Conservation (phyloP, 2,113 vertebrate genomes). For the Dendrocopos noguchii region DNA sequence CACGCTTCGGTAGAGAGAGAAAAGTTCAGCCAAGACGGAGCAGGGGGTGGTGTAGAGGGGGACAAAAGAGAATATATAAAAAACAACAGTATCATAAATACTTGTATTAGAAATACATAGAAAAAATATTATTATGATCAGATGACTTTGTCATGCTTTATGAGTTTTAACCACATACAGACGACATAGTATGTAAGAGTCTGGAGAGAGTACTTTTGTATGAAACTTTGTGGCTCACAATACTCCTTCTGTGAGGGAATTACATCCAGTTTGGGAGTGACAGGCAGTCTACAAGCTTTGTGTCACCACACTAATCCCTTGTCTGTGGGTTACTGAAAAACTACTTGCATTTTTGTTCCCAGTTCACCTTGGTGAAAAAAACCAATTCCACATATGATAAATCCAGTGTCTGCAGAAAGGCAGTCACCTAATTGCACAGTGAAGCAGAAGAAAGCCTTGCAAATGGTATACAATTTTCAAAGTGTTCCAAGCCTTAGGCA, state of each 20-base stretch:
- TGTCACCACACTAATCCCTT: constrained; percentile 58
- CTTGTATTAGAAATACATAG: not conserved
- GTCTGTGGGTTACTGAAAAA: constrained; percentile 55
- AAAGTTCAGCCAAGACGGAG: constrained; percentile 55
- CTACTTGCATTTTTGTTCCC: constrained; percentile 55
- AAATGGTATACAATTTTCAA: constrained; percentile 90
- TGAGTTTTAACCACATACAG: not conserved
- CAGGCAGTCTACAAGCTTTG: constrained; percentile 41
- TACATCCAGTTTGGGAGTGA: not conserved
- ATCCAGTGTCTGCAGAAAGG: constrained; percentile 79
- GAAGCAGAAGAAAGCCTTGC: constrained; percentile 87
- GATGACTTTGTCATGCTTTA: not conserved
- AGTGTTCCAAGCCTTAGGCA: constrained; percentile 91
- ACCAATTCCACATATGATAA: constrained; percentile 78
- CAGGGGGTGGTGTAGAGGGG: not conserved
- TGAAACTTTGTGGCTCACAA: constrained; percentile 35
- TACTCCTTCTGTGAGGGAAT: constrained; percentile 38
- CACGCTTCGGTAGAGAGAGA: not conserved
- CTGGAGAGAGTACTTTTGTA: not conserved
- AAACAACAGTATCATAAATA: not conserved
- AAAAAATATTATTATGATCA: not conserved
- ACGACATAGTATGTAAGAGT: not conserved
- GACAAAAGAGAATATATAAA: not conserved
- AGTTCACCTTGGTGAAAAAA: constrained; percentile 77
- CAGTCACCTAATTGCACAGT: constrained; percentile 88